Evolutionary conservation across 2,888 invertebrate genomes (phyloP).

Genomic region (Conops quadrifasciatus): DNA sequence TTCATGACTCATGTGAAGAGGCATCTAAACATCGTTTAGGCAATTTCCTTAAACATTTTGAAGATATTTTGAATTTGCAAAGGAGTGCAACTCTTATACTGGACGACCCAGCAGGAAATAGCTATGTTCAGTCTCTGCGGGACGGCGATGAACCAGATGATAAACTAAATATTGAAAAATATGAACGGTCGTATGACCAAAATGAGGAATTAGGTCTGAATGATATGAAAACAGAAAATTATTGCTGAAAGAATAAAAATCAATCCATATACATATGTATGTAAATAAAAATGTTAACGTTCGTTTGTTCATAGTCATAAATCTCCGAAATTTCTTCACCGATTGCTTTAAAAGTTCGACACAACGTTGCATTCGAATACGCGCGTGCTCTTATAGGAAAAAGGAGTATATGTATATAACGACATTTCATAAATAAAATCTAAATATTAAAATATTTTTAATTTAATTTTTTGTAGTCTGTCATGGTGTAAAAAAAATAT

Average conservation of each 20-base stretch:
- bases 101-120: slow-evolving; percentile 98
- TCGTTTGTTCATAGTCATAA: too few species aligned
- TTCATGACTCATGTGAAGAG: slow-evolving; percentile 77
- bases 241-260: slow-evolving; percentile 57
- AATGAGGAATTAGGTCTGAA: slow-evolving; percentile 95
- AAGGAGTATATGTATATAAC: slow-evolving; percentile 1
- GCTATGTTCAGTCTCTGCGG: slow-evolving; percentile 86
- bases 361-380: too few species aligned
- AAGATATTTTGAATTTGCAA: slow-evolving; percentile 73
- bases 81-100: slow-evolving; percentile 78
- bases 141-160: slow-evolving; percentile 75
- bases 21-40: slow-evolving; percentile 69
- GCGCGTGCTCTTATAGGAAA: too few species aligned
- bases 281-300: not conserved
- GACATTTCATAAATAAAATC: not conserved
- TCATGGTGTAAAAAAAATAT: too few species aligned
- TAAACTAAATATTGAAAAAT: slow-evolving; percentile 77
- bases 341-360: too few species aligned
- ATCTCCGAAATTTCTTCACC: too few species aligned
- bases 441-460: too few species aligned
- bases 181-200: slow-evolving; percentile 86
- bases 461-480: too few species aligned
- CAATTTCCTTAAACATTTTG: slow-evolving; percentile 73
- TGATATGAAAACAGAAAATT: slow-evolving; percentile 94
- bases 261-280: not conserved